Conservation (phyloP, 2,888 invertebrate species). For the Eilema sororculum region DNA sequence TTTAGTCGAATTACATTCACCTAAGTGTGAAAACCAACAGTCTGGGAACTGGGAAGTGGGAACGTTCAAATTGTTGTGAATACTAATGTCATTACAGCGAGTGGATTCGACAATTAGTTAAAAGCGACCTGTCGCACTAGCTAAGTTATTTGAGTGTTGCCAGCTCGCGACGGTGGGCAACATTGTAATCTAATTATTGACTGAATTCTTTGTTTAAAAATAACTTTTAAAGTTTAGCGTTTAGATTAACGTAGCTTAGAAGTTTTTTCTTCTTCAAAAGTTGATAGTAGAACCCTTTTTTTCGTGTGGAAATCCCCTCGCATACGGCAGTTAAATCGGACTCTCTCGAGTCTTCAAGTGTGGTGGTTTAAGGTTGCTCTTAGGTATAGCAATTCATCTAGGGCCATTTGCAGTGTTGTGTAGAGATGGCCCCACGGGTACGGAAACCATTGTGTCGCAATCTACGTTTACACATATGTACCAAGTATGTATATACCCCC, state of each 20-base stretch:
- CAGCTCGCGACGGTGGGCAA: neutral
- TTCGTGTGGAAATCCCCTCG: neutral
- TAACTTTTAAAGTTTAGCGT: neutral
- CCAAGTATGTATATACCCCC: no score
- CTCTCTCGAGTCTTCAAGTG: no score
- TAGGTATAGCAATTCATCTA: no score
- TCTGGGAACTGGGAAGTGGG: neutral
- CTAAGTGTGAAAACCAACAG: constrained; percentile 30
- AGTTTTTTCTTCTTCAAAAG: no score
- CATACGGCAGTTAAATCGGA: no score
- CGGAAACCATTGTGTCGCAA: no score
- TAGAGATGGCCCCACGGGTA: no score
- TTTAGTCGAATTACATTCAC: constrained; percentile 26
- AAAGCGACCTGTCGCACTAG: constrained; percentile 20
- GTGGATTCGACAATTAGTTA: constrained; percentile 47
- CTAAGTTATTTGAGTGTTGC: constrained; percentile 16
- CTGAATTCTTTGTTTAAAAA: neutral
- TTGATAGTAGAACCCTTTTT: neutral
- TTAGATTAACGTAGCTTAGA: no score
- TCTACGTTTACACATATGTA: no score
- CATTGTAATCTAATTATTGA: neutral
- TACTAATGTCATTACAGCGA: constrained; percentile 46
- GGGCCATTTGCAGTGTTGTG: no score
- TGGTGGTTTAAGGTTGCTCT: no score
- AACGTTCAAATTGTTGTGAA: constrained; percentile 26